Base-by-base conservation (phyloP, 2,113 vertebrate genomes). In the Protomyctophum bolini region DNA sequence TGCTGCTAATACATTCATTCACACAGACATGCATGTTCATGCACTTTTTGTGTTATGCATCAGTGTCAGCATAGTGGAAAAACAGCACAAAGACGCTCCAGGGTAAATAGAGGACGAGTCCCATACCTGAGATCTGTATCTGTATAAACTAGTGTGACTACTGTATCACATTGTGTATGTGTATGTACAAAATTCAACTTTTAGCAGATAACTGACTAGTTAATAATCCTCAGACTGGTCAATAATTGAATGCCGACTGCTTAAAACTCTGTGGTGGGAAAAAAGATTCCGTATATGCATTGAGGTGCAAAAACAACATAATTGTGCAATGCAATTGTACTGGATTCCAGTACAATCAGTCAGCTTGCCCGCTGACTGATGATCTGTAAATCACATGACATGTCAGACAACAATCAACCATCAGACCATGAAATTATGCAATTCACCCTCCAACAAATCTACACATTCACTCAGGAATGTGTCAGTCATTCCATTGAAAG, bases 51-150 rank as follows among this genome's bases (percentile, higher is more conserved):
- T 54, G 52, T 46, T 54, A 3, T n/a, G 46, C 14, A 10, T 28
- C 28, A 33, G 63, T 52, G 21, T 65, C 6, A 8, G 8, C 12
- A 65, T 14, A 74, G 9, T 67, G 59, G 33, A 41, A 10, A 68
- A 49, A 51, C 58, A 8, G 49, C 14, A 15, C 33, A 21, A 29
- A 70, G 29, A 2, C 49, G 63, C 78, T 79, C 8, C 56, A 63
- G 75, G 71, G 54, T 9, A 41, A 72, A 72, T 49, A 15, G 21
- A 33, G 46, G 0, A 12, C 49, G 52, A 48, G 8, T 60, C 66
- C 48, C 4, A 0, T 59, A 59, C 70, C 56, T 51, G 62, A 76
- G 85, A 87, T 89, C 41, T 2, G 0, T 75, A 87, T 89, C 86
- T 70, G 11, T 7, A 49, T 21, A 8, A 58, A 14, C 58, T 65